Base-by-base conservation (phyloP, 2,888 invertebrate genomes). In the Auanema sp. region DNA sequence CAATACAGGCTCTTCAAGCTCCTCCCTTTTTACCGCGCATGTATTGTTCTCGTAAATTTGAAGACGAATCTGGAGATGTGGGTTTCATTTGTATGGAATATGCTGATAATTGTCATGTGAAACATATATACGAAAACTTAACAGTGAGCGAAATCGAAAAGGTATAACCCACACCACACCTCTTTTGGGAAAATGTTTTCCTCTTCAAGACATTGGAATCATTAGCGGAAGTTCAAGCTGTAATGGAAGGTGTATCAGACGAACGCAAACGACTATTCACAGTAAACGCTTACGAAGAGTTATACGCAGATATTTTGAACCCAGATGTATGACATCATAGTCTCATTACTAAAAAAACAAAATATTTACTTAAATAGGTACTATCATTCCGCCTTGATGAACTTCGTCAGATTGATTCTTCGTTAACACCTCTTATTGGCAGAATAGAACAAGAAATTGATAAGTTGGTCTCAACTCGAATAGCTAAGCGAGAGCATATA, bases 11-110 rank as follows among this genome's bases (percentile, higher is more conserved):
- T 4, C 16, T 61, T 8, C 16, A 43, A 11, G 12, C 25, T 4
- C 40, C 43, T 16, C 50, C 49, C 14, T 50, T 49, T 21, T 42
- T 65, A 11, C 65, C 65, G 6, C 41, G 51, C 40, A 49, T 65
- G 56, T 65, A 57, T 53, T 60, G 53, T 53, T 60, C 54, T 6
- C n/a, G 54, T 5, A 51, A 43, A 16, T 65, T 65, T 41, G 65
- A 65, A 43, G 60, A 57, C 11, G 65, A 65, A 21, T 60, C 60
- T 16, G n/a, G 44, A 33, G 65, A 57, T 24, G 57, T 25, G 23
- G 65, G 65, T 10, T 65, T 58, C 33, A 55, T 65, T 25, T 61
- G 60, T 43, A 65, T 65, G 65, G 60, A 65, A 57, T 65, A 53
- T 23, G 65, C 60, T 12, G 58, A 61, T 4, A 47, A 33, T 40